phyloP scores from a whole-genome alignment of 2,888 invertebrate genomes.

The Zygogramma bicolorata region DNA sequence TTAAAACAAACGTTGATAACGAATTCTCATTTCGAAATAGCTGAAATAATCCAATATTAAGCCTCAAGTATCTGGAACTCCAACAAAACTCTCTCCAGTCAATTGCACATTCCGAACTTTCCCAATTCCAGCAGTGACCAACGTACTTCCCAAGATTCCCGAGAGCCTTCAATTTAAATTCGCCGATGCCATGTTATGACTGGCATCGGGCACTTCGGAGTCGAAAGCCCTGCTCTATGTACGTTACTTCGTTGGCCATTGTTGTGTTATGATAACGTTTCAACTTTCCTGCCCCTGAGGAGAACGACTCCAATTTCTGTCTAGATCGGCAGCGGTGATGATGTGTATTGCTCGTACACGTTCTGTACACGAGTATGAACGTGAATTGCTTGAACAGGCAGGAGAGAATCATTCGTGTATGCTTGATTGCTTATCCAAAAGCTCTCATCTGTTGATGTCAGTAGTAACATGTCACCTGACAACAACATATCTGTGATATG shows the following conservation, averaged over 20 bases:
- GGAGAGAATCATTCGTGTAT: too few species aligned
- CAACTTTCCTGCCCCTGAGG: slow-evolving; percentile 38
- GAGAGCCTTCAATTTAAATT: not conserved
- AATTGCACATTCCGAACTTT: slow-evolving; percentile 18
- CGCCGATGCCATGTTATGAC: slow-evolving; percentile 30
- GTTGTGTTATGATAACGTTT: slow-evolving; percentile 31
- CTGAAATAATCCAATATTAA: too few species aligned
- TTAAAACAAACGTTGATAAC: too few species aligned
- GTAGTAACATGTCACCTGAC: too few species aligned
- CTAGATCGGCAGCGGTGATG: slow-evolving; percentile 38
- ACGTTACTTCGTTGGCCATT: slow-evolving; percentile 12
- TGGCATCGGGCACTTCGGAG: slow-evolving; percentile 26
- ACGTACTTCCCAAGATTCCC: not conserved
- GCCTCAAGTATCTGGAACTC: not conserved
- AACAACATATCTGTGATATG: too few species aligned
- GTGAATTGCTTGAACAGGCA: too few species aligned
- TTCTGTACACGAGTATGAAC: too few species aligned
- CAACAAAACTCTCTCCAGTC: not conserved
- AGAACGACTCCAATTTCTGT: slow-evolving; percentile 45
- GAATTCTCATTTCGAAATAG: too few species aligned
- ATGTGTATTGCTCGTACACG: too few species aligned
- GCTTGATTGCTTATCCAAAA: too few species aligned
- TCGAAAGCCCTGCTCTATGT: slow-evolving; percentile 16
- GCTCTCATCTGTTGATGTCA: too few species aligned
- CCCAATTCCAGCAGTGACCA: slow-evolving; percentile 11